A percentile compares a stretch with the other conserved stretches of the same genome.
phyloP scores from a whole-genome alignment of 2,797 vertebrate species.

The Enteromius anoplus region DNA sequence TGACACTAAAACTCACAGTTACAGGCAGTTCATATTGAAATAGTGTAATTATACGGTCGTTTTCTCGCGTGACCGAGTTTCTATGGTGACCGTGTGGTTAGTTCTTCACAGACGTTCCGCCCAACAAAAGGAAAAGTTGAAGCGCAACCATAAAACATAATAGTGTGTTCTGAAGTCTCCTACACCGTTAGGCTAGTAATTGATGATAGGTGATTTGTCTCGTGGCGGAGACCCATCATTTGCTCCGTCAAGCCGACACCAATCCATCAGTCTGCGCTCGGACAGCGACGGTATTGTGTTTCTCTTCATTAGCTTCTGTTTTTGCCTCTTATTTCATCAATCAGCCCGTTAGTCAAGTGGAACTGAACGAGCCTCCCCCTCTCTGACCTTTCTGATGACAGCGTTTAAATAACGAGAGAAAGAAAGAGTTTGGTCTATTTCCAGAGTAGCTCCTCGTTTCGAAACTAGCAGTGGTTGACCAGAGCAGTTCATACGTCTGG shows the following conservation, averaged over 20 bases:
- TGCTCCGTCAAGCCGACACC: constrained; percentile 58
- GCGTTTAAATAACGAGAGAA: constrained; percentile 51
- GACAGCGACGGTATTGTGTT: constrained; percentile 60
- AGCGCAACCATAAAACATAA: constrained; percentile 18
- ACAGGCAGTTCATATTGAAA: background rate
- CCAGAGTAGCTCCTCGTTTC: background rate
- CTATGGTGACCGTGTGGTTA: background rate
- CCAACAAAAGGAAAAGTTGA: constrained; percentile 22
- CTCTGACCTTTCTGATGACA: constrained; percentile 54
- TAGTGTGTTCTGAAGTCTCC: background rate
- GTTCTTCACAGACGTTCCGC: background rate
- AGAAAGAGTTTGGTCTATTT: constrained; percentile 27
- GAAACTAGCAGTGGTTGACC: background rate
- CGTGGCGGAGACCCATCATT: constrained; percentile 48
- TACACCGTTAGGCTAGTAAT: constrained; percentile 40
- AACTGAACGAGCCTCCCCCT: constrained; percentile 51
- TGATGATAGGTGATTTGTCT: constrained; percentile 55
- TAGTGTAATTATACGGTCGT: background rate
- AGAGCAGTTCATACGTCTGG: background rate
- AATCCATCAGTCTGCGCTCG: constrained; percentile 61
- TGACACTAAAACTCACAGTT: constrained; percentile 1
- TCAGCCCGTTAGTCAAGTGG: constrained; percentile 55
- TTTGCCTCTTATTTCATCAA: constrained; percentile 60
- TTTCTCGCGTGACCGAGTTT: constrained; percentile 17
- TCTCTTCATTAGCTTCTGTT: constrained; percentile 64